phyloP scores from a whole-genome alignment of 2,113 vertebrate genomes.

The Misgurnus mizolepis region DNA sequence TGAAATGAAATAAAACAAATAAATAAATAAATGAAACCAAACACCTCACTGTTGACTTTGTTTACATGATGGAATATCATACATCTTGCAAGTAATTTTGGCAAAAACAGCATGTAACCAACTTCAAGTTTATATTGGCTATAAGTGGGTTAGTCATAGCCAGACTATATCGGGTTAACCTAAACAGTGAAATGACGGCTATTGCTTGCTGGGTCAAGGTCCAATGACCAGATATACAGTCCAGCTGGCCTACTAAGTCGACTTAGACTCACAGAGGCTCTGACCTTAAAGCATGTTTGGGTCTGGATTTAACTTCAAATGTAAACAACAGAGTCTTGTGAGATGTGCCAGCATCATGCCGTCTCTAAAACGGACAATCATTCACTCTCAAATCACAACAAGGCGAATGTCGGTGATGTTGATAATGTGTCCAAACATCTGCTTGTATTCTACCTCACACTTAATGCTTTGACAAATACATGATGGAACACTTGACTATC shows the following conservation, averaged over 20 bases:
- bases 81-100: no score
- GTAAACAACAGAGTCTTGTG: conserved; percentile 34
- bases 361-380: conserved; percentile 30
- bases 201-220: background rate
- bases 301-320: conserved; percentile 37
- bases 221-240: conserved; percentile 30
- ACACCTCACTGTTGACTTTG: no score
- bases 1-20: no score
- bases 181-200: no score
- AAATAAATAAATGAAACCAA: no score
- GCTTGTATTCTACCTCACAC: conserved; percentile 20
- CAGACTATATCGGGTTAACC: no score
- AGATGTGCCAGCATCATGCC: conserved; percentile 23
- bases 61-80: no score
- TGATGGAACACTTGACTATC: conserved; percentile 14
- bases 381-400: conserved; percentile 31
- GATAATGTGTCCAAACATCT: conserved; percentile 28
- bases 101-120: no score
- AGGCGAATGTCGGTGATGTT: conserved; percentile 38
- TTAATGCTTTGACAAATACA: conserved; percentile 23
- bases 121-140: no score
- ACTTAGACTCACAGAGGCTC: conserved; percentile 26
- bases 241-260: conserved; percentile 31
- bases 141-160: no score
- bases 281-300: conserved; percentile 46